A percentile compares a stretch with the other conserved stretches of the same genome.
These are phyloP conservation scores for Poecilia gillii DNA, from an alignment of 2,797 vertebrate species.

Conservation along the genomic window DNA sequence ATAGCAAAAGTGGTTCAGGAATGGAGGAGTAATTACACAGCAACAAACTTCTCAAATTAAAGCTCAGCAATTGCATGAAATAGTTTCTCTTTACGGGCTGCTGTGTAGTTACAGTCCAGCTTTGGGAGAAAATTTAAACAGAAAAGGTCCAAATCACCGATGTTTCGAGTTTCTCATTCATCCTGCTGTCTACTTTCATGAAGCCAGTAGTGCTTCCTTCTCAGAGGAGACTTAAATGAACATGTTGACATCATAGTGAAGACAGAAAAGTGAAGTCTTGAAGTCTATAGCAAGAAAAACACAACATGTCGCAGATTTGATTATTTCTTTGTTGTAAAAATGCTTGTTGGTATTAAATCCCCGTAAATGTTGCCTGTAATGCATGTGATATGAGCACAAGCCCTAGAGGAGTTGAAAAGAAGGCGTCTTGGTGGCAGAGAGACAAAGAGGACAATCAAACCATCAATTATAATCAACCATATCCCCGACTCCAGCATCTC, in stretches of 20 bases:
- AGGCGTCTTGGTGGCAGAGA: too few relatives aligned
- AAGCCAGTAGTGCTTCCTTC: slow-evolving; percentile 32
- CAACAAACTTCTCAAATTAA: neutral
- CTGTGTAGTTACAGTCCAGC: slow-evolving; percentile 24
- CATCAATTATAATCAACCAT: too few relatives aligned
- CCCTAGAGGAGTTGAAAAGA: too few relatives aligned
- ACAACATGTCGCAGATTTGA: neutral
- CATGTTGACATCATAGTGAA: neutral
- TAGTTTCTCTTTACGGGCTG: neutral
- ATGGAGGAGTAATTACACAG: slow-evolving; percentile 12
- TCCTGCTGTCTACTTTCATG: slow-evolving; percentile 45
- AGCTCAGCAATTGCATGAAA: neutral
- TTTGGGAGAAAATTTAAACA: slow-evolving; percentile 29
- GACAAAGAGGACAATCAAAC: too few relatives aligned
- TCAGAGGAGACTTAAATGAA: slow-evolving; percentile 14
- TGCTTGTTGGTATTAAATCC: neutral
- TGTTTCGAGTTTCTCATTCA: slow-evolving; percentile 44
- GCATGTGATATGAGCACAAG: too few relatives aligned
- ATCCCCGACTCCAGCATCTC: too few relatives aligned
- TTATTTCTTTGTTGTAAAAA: neutral
- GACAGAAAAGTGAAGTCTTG: neutral
- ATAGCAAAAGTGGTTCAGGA: slow-evolving; percentile 10
- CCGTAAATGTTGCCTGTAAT: neutral
- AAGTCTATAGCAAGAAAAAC: neutral
- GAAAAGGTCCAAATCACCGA: slow-evolving; percentile 61